A percentile compares a stretch with the other conserved stretches of the same genome.
Evolutionary conservation across 1,140 invertebrate genomes (phyloP).

Genomic region (Sipha flava): DNA sequence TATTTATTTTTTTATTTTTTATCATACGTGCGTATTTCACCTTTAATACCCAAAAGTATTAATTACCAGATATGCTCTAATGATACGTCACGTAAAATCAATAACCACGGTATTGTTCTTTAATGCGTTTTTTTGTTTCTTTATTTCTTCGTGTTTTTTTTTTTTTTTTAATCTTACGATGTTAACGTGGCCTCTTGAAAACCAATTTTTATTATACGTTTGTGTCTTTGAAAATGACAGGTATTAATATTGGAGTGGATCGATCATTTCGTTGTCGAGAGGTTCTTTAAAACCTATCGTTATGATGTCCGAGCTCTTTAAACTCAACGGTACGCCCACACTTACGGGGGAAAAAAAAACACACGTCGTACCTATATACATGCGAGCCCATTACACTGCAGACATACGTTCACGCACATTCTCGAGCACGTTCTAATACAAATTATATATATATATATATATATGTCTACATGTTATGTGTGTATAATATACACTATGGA

Average conservation of each 20-base stretch:
- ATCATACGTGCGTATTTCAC: background rate
- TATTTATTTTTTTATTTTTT: background rate
- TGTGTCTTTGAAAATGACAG: slow-evolving; percentile 24
- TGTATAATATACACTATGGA: background rate
- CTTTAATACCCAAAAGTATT: background rate
- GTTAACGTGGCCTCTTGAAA: background rate
- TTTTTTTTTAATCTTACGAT: background rate
- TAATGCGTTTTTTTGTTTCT: background rate
- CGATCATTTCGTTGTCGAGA: slow-evolving; percentile 16
- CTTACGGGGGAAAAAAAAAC: background rate
- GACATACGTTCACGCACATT: background rate
- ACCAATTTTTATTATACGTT: slow-evolving; percentile 4
- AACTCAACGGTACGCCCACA: slow-evolving; percentile 8
- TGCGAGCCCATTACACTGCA: background rate
- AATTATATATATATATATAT: background rate
- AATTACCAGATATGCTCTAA: background rate
- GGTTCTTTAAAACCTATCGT: slow-evolving; percentile 10
- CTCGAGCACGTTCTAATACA: background rate
- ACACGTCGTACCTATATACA: background rate
- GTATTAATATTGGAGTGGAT: slow-evolving; percentile 31
- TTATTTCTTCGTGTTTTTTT: too few species aligned
- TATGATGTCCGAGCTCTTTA: slow-evolving; percentile 17
- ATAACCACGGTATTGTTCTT: background rate
- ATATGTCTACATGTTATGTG: background rate
- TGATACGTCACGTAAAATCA: background rate